phyloP scores from a whole-genome alignment of 2,888 invertebrate genomes.

The Drosophila trichaetosa region DNA sequence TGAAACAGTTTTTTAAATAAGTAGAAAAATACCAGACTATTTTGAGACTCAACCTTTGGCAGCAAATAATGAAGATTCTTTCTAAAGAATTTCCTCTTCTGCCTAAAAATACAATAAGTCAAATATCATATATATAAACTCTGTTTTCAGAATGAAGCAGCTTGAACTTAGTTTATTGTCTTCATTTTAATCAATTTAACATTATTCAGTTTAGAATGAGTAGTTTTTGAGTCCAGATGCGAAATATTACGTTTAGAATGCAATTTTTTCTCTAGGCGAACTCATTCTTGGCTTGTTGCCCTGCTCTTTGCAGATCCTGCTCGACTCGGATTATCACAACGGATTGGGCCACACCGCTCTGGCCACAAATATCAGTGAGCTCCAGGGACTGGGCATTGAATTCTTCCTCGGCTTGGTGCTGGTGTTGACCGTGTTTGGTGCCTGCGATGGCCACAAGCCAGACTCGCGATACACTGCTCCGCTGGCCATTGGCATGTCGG shows the following conservation, averaged over 20 bases:
- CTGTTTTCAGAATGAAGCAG: neutral
- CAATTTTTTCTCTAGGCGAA: neutral
- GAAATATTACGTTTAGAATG: neutral
- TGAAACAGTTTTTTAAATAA: neutral
- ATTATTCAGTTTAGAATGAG: neutral
- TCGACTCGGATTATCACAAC: constrained; percentile 87
- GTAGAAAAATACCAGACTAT: neutral
- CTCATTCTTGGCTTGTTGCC: neutral
- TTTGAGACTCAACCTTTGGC: neutral
- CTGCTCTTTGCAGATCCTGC: constrained; percentile 87
- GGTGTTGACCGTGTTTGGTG: constrained; percentile 95
- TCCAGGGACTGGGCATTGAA: constrained; percentile 95
- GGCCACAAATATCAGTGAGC: constrained; percentile 87
- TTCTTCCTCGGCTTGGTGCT: constrained; percentile 96
- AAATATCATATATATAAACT: neutral
- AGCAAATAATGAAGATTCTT: neutral
- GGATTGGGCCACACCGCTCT: constrained; percentile 90
- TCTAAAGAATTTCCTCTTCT: neutral
- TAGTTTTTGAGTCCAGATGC: neutral
- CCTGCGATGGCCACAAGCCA: constrained; percentile 85
- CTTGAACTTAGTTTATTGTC: neutral
- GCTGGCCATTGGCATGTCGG: constrained; percentile 94
- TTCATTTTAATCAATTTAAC: neutral
- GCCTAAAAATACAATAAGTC: neutral
- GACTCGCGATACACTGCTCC: constrained; percentile 93